phyloP scores from a whole-genome alignment of 2,113 vertebrate species.

The Alligator mississippiensis region DNA sequence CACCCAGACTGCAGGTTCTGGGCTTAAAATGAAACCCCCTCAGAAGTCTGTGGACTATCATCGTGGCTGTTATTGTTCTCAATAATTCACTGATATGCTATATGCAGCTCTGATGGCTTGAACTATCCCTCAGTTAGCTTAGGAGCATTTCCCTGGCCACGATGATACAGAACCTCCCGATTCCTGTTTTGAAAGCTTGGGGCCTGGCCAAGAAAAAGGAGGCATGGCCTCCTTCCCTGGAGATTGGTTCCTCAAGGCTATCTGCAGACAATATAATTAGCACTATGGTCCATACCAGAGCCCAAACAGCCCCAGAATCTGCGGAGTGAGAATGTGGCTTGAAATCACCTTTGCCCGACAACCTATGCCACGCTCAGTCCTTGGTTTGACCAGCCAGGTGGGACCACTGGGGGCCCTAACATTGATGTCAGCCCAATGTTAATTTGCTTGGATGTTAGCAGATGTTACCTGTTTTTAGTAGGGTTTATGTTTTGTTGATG shows the following conservation, averaged over 20 bases:
- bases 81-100: background rate
- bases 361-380: background rate
- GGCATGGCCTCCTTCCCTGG: background rate
- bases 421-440: background rate
- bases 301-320: background rate
- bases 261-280: accelerated
- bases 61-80: background rate
- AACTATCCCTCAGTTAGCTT: background rate
- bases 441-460: background rate
- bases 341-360: background rate
- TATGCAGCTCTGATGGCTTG: accelerated
- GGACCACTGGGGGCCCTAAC: background rate
- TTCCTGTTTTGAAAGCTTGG: background rate
- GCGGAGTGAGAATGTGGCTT: background rate
- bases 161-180: accelerated
- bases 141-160: background rate
- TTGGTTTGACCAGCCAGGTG: background rate
- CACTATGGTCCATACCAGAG: accelerated
- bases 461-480: background rate
- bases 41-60: background rate
- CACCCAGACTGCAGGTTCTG: background rate
- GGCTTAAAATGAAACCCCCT: background rate
- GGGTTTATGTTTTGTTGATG: background rate
- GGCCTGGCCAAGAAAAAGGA: background rate
- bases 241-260: background rate